Percentiles rank a stretch among this genome's conserved stretches.
phyloP scores from a whole-genome alignment of 1,140 invertebrate genomes.

The Homarus americanus region DNA sequence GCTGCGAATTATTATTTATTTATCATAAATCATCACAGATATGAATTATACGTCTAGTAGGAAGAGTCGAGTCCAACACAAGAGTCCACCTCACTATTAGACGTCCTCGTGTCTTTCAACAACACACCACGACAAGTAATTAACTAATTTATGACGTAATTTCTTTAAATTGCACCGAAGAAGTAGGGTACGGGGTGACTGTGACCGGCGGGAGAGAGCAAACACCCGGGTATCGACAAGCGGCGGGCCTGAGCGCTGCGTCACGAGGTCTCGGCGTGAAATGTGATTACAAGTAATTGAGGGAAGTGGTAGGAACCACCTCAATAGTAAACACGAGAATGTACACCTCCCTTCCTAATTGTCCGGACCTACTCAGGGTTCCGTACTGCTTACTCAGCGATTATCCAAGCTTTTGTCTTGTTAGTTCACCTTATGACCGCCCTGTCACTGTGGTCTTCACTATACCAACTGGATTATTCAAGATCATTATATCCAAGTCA shows the following conservation, averaged over 20 bases:
- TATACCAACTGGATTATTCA: too few species aligned
- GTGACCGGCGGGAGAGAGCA: not conserved
- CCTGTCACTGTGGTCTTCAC: too few species aligned
- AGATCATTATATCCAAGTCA: too few species aligned
- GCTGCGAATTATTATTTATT: too few species aligned
- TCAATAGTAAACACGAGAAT: slow-evolving; percentile 42
- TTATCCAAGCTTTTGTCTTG: not conserved
- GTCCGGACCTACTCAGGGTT: slow-evolving; percentile 9
- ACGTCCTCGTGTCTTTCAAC: not conserved
- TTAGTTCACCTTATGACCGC: too few species aligned
- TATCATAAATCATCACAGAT: not conserved
- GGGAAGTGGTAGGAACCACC: slow-evolving; percentile 51
- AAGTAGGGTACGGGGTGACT: not conserved
- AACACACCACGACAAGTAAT: not conserved
- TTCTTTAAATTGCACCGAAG: not conserved
- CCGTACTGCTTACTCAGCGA: not conserved
- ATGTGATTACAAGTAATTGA: slow-evolving; percentile 70
- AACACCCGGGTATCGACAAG: not conserved
- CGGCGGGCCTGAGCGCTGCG: not conserved
- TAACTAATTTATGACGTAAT: not conserved
- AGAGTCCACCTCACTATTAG: not conserved
- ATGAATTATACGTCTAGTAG: not conserved
- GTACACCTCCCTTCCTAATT: slow-evolving; percentile 3
- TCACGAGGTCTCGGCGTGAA: slow-evolving; percentile 33
- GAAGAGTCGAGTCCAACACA: not conserved